These are phyloP conservation scores for Nothocercus nigrocapillus DNA, from an alignment of 2,113 vertebrate species.

Conservation along the genomic window DNA sequence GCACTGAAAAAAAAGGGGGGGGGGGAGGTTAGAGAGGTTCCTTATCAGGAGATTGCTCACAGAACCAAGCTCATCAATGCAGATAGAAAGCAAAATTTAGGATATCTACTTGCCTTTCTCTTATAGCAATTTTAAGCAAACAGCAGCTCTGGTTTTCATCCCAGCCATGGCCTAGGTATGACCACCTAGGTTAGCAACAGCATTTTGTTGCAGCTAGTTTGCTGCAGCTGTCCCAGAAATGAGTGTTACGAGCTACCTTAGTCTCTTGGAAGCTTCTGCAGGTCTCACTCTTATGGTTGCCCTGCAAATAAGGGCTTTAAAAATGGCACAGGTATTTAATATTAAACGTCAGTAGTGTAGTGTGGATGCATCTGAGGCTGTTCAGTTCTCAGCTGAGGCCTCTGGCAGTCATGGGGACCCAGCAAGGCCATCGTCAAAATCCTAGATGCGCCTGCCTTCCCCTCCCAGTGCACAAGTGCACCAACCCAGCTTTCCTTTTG, in stretches of 20 bases:
- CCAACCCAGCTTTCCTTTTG: neutral
- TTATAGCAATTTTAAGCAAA: neutral
- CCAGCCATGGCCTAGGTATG: neutral
- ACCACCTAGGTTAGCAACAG: neutral
- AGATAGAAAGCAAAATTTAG: neutral
- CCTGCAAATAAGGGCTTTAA: accelerated
- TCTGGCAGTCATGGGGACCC: no score
- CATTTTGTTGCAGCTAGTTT: neutral
- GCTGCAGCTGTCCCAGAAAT: neutral
- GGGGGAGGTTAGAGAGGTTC: no score
- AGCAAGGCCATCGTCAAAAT: no score
- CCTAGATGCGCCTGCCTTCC: neutral
- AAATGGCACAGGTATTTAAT: neutral
- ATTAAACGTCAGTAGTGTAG: neutral
- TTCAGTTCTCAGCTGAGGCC: no score
- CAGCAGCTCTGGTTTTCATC: neutral
- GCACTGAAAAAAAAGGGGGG: neutral
- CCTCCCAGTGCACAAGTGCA: neutral
- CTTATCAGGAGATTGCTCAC: neutral
- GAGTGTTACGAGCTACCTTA: neutral
- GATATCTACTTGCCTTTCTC: neutral
- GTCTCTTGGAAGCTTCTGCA: accelerated
- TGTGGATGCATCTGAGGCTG: no score
- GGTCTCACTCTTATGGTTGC: neutral
- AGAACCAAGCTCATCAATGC: neutral